Conservation (phyloP, 2,888 invertebrate genomes). For the Candidula unifasciata region DNA sequence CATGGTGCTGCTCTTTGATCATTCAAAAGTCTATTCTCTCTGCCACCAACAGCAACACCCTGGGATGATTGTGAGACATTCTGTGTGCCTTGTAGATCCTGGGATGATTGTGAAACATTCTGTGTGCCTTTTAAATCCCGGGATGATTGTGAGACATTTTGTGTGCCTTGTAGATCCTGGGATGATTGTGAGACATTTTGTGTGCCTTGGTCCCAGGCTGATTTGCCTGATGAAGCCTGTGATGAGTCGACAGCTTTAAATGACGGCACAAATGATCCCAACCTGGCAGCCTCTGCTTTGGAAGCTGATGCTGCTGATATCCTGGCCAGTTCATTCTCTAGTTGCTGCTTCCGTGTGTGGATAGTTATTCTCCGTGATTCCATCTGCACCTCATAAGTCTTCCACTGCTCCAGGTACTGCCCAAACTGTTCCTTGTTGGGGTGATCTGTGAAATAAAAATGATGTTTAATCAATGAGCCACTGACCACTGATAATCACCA, state of each 20-base stretch:
- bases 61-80: neutral
- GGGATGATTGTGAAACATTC: no score
- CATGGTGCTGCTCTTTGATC: neutral
- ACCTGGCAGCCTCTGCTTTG: neutral
- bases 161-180: no score
- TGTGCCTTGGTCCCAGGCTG: neutral
- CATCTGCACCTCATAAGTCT: conserved; percentile 81
- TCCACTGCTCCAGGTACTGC: conserved; percentile 91
- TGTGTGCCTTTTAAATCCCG: no score
- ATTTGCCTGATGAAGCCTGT: neutral
- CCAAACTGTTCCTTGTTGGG: conserved; percentile 85
- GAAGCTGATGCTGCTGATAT: neutral
- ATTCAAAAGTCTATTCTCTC: neutral
- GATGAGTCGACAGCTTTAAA: neutral
- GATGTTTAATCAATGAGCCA: no score
- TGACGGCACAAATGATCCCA: conserved; percentile 37
- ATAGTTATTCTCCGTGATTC: conserved; percentile 70
- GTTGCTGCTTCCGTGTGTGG: conserved; percentile 62
- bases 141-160: no score
- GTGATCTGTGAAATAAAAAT: conserved; percentile 81
- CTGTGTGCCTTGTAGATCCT: no score
- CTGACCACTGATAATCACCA: no score
- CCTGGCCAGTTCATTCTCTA: conserved; percentile 36
- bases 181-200: neutral
- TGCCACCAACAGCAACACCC: neutral